Evolutionary conservation across 2,113 vertebrate genomes (phyloP).

Genomic region (human (Homo sapiens)): DNA sequence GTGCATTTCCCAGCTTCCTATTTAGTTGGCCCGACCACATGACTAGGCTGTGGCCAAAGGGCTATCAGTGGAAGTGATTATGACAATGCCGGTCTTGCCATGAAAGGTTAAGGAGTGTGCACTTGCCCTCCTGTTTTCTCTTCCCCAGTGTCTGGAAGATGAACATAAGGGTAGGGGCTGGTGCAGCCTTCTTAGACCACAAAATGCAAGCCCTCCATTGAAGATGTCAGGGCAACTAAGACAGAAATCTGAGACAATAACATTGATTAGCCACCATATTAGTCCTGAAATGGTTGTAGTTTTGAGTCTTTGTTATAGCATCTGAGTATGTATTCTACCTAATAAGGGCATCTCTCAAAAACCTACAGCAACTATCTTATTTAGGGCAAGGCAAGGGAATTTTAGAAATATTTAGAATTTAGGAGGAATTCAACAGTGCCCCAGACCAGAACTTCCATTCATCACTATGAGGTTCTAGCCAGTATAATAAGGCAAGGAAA

Average conservation of each 20-base stretch:
- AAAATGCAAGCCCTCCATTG: neutral
- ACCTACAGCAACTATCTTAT: neutral
- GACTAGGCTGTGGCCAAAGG: neutral
- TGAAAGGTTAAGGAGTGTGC: neutral
- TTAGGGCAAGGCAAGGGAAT: neutral
- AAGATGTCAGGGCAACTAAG: neutral
- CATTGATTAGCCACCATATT: accelerated
- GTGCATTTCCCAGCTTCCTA: neutral
- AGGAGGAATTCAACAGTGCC: neutral
- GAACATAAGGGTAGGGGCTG: neutral
- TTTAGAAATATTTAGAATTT: neutral
- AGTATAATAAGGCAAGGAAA: neutral
- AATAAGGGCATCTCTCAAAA: neutral
- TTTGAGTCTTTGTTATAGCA: neutral
- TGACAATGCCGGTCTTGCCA: neutral
- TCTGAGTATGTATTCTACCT: neutral
- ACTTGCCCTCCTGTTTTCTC: neutral
- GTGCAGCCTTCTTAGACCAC: neutral
- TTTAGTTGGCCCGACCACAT: neutral
- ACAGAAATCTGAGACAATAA: neutral
- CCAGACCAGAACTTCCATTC: neutral
- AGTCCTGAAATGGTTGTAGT: neutral
- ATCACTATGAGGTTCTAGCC: neutral
- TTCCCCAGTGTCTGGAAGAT: neutral
- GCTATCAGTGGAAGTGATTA: too few species aligned